phyloP scores from a whole-genome alignment of 2,797 vertebrate species.

The Anomalospiza imberbis region DNA sequence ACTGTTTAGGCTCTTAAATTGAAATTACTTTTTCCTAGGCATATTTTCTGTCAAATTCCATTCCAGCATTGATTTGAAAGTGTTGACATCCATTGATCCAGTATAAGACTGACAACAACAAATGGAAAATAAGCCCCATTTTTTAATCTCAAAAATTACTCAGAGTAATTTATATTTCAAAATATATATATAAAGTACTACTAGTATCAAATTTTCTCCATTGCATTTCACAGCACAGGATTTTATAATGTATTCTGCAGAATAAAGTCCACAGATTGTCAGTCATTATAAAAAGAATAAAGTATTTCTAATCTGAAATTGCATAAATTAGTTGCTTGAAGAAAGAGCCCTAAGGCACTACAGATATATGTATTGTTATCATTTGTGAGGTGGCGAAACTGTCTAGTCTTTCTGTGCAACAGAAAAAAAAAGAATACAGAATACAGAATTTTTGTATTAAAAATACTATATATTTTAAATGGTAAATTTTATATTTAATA shows the following conservation, averaged over 20 bases:
- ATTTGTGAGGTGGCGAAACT: background rate
- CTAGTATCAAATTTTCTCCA: background rate
- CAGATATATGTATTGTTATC: background rate
- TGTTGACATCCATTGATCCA: background rate
- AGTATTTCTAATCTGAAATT: constrained; percentile 16
- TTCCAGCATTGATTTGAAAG: background rate
- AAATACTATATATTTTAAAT: background rate
- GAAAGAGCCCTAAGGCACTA: constrained; percentile 45
- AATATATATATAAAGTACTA: background rate
- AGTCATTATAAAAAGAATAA: constrained; percentile 35
- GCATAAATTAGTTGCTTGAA: constrained; percentile 51
- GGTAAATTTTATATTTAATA: background rate
- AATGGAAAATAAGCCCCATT: background rate
- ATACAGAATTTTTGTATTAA: background rate
- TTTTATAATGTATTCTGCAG: constrained; percentile 16
- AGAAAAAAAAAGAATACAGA: background rate
- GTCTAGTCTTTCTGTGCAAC: background rate
- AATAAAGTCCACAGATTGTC: constrained; percentile 23
- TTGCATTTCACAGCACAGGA: background rate
- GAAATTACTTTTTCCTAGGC: background rate
- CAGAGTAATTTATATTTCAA: background rate
- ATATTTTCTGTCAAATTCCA: background rate
- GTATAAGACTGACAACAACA: background rate
- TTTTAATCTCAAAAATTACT: background rate
- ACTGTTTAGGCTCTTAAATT: background rate